Percentiles rank a stretch among this genome's conserved stretches.
Evolutionary conservation across 2,113 vertebrate genomes (phyloP).

Genomic region (Tautogolabrus adspersus): DNA sequence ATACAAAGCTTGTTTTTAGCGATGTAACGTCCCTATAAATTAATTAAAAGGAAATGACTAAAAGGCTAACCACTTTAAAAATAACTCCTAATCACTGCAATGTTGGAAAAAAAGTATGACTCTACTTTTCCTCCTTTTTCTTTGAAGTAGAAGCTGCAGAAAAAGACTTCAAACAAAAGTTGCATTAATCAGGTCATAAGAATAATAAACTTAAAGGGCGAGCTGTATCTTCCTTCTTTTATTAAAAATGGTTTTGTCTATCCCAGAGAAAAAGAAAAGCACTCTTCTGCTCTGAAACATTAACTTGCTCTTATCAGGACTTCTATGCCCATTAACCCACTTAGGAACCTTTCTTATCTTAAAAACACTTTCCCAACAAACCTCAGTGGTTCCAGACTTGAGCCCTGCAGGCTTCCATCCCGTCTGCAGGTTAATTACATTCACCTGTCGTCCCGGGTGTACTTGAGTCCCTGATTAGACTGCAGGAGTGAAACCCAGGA

Average conservation of each 20-base stretch:
- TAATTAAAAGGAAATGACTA: too few species aligned
- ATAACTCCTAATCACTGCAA: too few species aligned
- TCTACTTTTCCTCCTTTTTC: too few species aligned
- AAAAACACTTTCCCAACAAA: neutral
- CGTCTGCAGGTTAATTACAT: conserved; percentile 72
- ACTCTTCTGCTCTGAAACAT: neutral
- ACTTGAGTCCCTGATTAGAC: conserved; percentile 44
- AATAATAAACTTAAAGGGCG: neutral
- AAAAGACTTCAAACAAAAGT: neutral
- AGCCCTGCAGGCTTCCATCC: conserved; percentile 42
- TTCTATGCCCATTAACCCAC: conserved; percentile 37
- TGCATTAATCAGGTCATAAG: neutral
- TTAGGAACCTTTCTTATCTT: conserved; percentile 46
- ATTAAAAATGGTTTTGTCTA: neutral
- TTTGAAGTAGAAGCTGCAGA: too few species aligned
- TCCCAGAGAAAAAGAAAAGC: neutral
- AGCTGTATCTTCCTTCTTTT: neutral
- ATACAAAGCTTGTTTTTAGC: too few species aligned
- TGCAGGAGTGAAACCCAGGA: conserved; percentile 10
- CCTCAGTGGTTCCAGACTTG: conserved; percentile 17
- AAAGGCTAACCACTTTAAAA: too few species aligned
- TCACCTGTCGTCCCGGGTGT: conserved; percentile 59
- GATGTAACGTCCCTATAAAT: too few species aligned
- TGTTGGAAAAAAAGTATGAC: too few species aligned
- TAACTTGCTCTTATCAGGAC: conserved; percentile 28